These are phyloP conservation scores for Drosophila borborema DNA, from an alignment of 2,888 invertebrate species.

Conservation along the genomic window DNA sequence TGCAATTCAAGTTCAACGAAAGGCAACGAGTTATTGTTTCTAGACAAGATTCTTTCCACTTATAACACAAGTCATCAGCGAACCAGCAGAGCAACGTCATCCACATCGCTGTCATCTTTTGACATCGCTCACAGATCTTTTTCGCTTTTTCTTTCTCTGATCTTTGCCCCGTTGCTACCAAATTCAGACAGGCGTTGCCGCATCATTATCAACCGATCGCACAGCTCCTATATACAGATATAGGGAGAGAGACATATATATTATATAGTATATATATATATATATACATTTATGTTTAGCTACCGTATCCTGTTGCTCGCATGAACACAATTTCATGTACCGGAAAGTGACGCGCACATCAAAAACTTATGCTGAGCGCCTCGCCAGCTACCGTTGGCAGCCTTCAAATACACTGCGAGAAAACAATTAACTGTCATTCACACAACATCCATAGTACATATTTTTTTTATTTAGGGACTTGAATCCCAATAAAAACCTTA, in stretches of 20 bases:
- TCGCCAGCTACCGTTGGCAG: not conserved
- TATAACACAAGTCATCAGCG: slow-evolving; percentile 77
- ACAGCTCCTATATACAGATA: slow-evolving; percentile 26
- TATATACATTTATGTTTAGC: slow-evolving; percentile 7
- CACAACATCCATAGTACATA: too few species aligned
- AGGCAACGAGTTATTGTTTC: slow-evolving; percentile 77
- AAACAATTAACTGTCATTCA: not conserved
- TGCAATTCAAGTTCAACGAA: slow-evolving; percentile 75
- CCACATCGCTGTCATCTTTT: slow-evolving; percentile 62
- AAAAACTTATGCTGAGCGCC: slow-evolving; percentile 11
- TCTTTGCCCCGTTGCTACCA: slow-evolving; percentile 42
- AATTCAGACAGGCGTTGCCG: slow-evolving; percentile 70
- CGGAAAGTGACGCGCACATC: slow-evolving; percentile 56
- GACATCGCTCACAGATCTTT: slow-evolving; percentile 42
- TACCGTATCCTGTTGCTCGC: slow-evolving; percentile 66
- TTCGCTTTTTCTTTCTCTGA: slow-evolving; percentile 13
- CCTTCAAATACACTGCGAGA: slow-evolving; percentile 7
- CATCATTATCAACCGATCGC: slow-evolving; percentile 72
- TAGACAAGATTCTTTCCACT: slow-evolving; percentile 80
- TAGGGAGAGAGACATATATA: not conserved
- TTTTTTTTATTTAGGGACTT: not conserved
- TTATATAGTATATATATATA: not conserved
- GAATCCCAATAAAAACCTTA: not conserved
- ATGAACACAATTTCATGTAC: slow-evolving; percentile 39
- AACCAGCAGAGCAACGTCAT: slow-evolving; percentile 62